Base-by-base conservation (phyloP, 1,140 invertebrate species). In the Sinella curviseta region DNA sequence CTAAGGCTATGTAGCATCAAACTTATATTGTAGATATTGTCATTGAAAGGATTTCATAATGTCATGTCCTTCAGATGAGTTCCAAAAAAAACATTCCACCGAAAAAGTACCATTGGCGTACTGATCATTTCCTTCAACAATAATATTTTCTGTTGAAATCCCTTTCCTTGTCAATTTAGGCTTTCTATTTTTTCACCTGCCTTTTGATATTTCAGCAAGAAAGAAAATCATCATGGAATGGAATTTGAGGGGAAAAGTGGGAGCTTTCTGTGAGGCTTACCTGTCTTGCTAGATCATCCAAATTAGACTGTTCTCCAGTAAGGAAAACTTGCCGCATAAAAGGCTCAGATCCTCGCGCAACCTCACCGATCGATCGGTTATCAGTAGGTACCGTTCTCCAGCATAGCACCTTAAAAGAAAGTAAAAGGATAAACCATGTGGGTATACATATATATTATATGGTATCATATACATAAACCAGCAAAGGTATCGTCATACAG, bases 281-380 rank as follows among this genome's bases (percentile, higher is more conserved):
- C 89, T 90, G 89, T 80, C 91, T 87, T 76, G 90, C 86, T 57
- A 93, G 91, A 36, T 89, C 87, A 57, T 89, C 87, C 81, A 90
- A 90, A 85, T 92, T 90, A 1, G 74, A 12, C 81, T 88, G 86
- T 85, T 91, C 89, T 31, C 91, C 90, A 79, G 90, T 91, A 67
- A 97, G 91, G 86, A 97, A 97, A 74, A 97, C 95, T 90, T 99
- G 97, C 84, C 95, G 90, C 90, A 99, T 97, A 84, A 95, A 92
- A 16, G 98, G 98, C 88, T 99, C 98, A 83, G 93, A 94, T 86
- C 94, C 94, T 85, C 91, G 90, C 36, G 97, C 97, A 83, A 99
- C 95, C 82, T 91, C 90, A 78, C 97, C 97, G 85, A 99, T 95
- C 70, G 90, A 90, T 33, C 91, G 88, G 85, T 92, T 93, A 87